Conservation (phyloP, 2,888 invertebrate species). For the Caenorhabditis wallacei region DNA sequence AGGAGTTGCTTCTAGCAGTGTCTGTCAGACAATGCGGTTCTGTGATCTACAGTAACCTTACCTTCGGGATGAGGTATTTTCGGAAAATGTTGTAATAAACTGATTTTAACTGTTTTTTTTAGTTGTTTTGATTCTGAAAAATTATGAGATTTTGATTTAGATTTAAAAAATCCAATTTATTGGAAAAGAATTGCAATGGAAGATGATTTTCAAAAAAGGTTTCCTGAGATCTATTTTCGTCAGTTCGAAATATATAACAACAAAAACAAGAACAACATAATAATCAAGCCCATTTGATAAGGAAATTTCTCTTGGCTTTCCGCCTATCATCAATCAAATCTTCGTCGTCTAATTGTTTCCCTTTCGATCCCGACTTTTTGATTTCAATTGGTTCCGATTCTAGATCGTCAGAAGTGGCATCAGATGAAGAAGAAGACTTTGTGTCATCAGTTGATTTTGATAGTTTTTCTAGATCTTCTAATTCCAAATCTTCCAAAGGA, state of each 20-base stretch:
- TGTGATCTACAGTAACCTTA: conserved; percentile 47
- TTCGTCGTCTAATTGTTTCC: conserved; percentile 50
- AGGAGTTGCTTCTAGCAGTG: conserved; percentile 58
- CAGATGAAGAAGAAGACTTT: conserved; percentile 8
- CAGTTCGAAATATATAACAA: neutral
- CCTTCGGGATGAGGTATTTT: neutral
- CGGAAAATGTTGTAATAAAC: conserved; percentile 20
- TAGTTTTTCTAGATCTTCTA: conserved; percentile 72
- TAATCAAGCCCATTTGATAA: conserved; percentile 57
- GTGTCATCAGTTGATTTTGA: conserved; percentile 55
- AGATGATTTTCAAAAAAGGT: neutral
- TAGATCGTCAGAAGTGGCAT: conserved; percentile 9
- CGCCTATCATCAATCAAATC: conserved; percentile 57
- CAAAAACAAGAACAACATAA: conserved; percentile 3
- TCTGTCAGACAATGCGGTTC: conserved; percentile 62
- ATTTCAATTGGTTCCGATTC: conserved; percentile 22
- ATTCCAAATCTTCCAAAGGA: conserved; percentile 69
- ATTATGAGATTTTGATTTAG: neutral
- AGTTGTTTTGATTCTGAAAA: neutral
- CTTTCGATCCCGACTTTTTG: conserved; percentile 14
- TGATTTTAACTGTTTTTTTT: conserved; percentile 47
- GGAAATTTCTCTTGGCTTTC: conserved; percentile 43
- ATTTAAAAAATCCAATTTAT: neutral
- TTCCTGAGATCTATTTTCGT: conserved; percentile 42
- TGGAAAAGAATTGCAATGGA: neutral